A percentile compares a stretch with the other conserved stretches of the same genome.
phyloP scores from a whole-genome alignment of 2,888 invertebrate genomes.

The Papilio elwesi region DNA sequence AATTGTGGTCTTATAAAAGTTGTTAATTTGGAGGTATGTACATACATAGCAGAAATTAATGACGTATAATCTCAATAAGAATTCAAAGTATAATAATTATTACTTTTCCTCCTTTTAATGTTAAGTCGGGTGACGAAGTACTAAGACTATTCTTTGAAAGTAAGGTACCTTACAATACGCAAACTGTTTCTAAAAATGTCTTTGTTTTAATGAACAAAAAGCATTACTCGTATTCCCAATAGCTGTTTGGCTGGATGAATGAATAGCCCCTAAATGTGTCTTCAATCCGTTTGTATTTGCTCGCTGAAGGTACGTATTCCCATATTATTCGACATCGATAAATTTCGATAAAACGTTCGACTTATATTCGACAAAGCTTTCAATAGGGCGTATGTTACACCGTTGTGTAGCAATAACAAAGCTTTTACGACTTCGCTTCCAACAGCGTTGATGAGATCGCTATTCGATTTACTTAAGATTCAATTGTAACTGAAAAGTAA shows the following conservation, averaged over 20 bases:
- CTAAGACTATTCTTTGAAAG: not conserved
- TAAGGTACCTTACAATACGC: not conserved
- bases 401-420: not conserved
- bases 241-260: not conserved
- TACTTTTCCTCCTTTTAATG: not conserved
- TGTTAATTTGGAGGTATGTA: too few species aligned
- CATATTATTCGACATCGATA: constrained; percentile 32
- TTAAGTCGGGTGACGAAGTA: not conserved
- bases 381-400: constrained; percentile 32
- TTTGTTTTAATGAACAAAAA: constrained; percentile 12
- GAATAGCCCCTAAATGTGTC: constrained; percentile 15
- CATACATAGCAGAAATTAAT: not conserved
- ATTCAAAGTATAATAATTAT: not conserved
- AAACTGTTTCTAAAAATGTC: not conserved
- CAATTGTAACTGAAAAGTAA: too few species aligned
- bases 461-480: too few species aligned
- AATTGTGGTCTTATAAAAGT: too few species aligned
- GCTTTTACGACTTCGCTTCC: not conserved
- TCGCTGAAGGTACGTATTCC: constrained; percentile 17
- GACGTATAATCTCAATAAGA: not conserved
- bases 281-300: constrained; percentile 22
- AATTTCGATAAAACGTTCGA: constrained; percentile 35
- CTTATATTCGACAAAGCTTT: constrained; percentile 37
- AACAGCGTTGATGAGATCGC: not conserved
- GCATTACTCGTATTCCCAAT: constrained; percentile 4